Percentiles rank a stretch among this genome's conserved stretches.
These are phyloP conservation scores for Aphrocallistes beatrix DNA, from an alignment of 37 sponge, comb jelly and placozoan genomes.

Conservation along the genomic window DNA sequence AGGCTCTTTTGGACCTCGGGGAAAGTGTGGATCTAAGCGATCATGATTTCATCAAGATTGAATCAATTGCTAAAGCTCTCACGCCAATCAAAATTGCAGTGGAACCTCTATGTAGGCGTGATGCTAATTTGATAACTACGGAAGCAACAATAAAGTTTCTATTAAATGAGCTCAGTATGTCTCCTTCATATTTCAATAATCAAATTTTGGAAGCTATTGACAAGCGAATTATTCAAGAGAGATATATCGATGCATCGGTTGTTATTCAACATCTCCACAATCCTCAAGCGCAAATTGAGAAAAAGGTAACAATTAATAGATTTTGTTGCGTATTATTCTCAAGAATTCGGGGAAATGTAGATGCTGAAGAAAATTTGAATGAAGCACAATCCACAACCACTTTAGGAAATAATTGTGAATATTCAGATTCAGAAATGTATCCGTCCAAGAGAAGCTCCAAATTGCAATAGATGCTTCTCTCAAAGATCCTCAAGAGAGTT, in stretches of 20 bases:
- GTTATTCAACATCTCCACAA: not conserved
- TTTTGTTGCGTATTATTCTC: conserved; percentile 5
- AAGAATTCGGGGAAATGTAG: conserved; percentile 1
- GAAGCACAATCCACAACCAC: conserved; percentile 8
- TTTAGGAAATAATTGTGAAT: not conserved
- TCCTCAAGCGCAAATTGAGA: conserved; percentile 15
- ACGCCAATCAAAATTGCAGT: not conserved
- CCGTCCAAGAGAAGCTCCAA: conserved; percentile 17
- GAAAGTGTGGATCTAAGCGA: not conserved
- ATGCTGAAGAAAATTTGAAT: conserved; percentile 2
- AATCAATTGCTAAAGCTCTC: not conserved
- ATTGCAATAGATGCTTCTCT: conserved; percentile 13
- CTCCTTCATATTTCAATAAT: not conserved
- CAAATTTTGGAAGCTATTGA: not conserved
- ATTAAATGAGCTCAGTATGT: not conserved
- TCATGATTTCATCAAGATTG: not conserved
- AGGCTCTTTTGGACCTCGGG: not conserved
- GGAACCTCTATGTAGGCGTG: not conserved
- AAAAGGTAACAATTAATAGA: not conserved
- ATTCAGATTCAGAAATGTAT: not conserved
- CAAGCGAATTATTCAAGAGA: conserved; percentile 11
- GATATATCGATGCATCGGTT: not conserved
- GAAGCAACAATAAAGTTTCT: conserved; percentile 8
- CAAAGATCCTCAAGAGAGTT: not conserved
- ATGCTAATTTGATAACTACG: conserved; percentile 10